Conservation (phyloP, 2,888 invertebrate species). For the Axea sp. region DNA sequence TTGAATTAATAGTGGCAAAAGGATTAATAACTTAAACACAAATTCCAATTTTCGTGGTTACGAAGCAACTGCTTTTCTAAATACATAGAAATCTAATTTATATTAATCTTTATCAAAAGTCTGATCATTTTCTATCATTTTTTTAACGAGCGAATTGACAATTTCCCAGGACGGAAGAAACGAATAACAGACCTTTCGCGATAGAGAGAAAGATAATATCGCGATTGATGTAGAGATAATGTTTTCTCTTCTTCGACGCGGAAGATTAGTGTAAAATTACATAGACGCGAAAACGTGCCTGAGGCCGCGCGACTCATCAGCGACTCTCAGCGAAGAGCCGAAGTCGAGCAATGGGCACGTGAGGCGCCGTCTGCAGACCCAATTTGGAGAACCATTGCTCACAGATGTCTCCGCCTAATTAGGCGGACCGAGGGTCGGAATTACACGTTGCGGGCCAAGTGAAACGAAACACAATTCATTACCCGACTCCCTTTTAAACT, state of each 20-base stretch:
- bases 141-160: too few relatives aligned
- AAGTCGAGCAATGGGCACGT: background rate
- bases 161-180: too few relatives aligned
- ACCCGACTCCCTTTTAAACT: constrained; percentile 69
- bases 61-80: too few relatives aligned
- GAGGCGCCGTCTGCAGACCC: constrained; percentile 19
- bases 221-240: constrained; percentile 74
- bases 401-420: constrained; percentile 78
- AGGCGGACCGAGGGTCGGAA: constrained; percentile 70
- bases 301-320: constrained; percentile 57
- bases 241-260: constrained; percentile 68
- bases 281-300: constrained; percentile 72
- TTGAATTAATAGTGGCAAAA: too few relatives aligned
- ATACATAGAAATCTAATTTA: too few relatives aligned
- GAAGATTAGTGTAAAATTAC: constrained; percentile 77
- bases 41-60: too few relatives aligned
- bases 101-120: too few relatives aligned
- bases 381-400: constrained; percentile 61
- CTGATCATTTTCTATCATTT: too few relatives aligned
- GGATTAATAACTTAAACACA: too few relatives aligned
- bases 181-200: constrained; percentile 59
- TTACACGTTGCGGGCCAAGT: constrained; percentile 76
- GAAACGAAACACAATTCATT: constrained; percentile 78
- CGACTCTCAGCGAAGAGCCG: constrained; percentile 60
- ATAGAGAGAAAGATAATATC: constrained; percentile 76